A percentile compares a stretch with the other conserved stretches of the same genome.
Evolutionary conservation across 92 coral and sea anemone species (phyloP).

Genomic region (Bergia sp.): DNA sequence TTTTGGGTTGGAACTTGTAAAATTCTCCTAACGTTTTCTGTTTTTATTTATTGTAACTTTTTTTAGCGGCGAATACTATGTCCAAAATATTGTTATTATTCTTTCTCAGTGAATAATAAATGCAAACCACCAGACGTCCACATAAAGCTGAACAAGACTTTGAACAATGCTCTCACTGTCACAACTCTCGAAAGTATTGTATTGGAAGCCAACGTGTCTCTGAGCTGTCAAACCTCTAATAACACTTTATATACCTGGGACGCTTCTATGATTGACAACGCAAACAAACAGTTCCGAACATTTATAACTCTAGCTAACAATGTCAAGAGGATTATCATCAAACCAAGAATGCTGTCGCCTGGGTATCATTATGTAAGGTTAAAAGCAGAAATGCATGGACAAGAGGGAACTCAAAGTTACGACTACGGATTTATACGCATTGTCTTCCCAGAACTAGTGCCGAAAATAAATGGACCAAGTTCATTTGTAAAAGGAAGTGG

Average conservation of each 20-base stretch:
- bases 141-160: constrained; percentile 40
- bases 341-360: neutral
- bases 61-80: too few relatives aligned
- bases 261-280: constrained; percentile 24
- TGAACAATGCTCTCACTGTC: constrained; percentile 7
- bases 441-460: constrained; percentile 1
- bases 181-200: constrained; percentile 25
- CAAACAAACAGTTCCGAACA: constrained; percentile 34
- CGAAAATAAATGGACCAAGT: constrained; percentile 38
- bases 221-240: constrained; percentile 6
- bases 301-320: constrained; percentile 32
- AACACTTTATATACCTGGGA: constrained; percentile 13
- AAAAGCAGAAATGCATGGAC: constrained; percentile 30
- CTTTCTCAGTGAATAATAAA: constrained; percentile 24
- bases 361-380: constrained; percentile 40
- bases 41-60: too few relatives aligned
- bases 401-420: neutral
- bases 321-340: neutral
- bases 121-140: constrained; percentile 44
- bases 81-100: too few relatives aligned
- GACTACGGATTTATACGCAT: constrained; percentile 48
- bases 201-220: neutral
- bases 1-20: too few relatives aligned
- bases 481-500: constrained; percentile 46
- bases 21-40: too few relatives aligned